Base-by-base conservation (phyloP, 2,888 invertebrate genomes). In the Tanytarsus gracilentus region DNA sequence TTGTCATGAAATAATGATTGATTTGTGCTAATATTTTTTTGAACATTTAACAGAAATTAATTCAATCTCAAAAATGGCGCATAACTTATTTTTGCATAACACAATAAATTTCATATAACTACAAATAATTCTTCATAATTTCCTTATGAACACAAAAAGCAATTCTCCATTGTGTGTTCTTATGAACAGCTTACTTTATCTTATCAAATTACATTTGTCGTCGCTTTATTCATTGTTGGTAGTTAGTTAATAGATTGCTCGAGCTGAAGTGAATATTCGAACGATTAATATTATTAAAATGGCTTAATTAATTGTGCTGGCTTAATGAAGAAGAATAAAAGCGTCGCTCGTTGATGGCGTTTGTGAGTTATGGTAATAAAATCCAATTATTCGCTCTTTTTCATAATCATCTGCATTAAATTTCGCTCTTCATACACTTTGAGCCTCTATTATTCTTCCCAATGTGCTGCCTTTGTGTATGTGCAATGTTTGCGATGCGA, bases 141-240 rank as follows among this genome's bases (percentile, higher is more conserved):
- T 6, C 7, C 6, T 6, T 7, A 29, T 6, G 29, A 6, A 29
- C 9, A 29, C 7, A 48, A 48, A 23, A 21, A 48, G 11, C 25
- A 11, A 49, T 49, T 26, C 25, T 49, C 49, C 27, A 36, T 53
- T 53, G n/a, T 49, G 26, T 49, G 36, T 53, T 53, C 30, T 33
- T 30, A 25, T 5, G 30, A 51, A 7, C 11, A 30, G 18, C 8
- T n/a, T n/a, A 25, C 36, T 53, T 23, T 33, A 53, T 53, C 53
- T 53, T 53, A 53, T 53, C 53, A 53, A 53, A 53, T 53, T 53
- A 53, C 53, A 53, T 53, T 53, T 33, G 53, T 53, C 53, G 53
- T 14, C n/a, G n/a, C n/a, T n/a, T n/a, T 53, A 36, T 53, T 25
- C 11, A 53, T 53, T 53, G 33, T 53, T 36, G 21, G 23, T 53